A percentile compares a stretch with the other conserved stretches of the same genome.
Evolutionary conservation across 1,140 invertebrate species (phyloP).

Genomic region (Drosophila aff.): DNA sequence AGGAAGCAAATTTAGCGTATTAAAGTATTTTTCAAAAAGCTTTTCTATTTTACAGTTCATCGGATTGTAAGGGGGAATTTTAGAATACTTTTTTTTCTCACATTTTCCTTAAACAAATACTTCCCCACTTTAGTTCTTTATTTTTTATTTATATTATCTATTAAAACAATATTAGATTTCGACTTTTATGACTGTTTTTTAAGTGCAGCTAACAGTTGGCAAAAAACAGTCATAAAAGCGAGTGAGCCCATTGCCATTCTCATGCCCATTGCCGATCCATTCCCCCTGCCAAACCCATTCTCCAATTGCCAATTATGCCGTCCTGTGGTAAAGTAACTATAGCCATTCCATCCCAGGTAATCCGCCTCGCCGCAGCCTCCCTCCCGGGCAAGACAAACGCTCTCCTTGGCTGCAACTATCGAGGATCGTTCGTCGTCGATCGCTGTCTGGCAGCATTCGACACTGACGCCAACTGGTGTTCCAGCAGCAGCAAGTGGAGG

Average conservation of each 20-base stretch:
- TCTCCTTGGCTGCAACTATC: conserved; percentile 58
- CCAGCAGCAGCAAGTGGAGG: conserved; percentile 6
- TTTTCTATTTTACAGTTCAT: no score
- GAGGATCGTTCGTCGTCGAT: conserved; percentile 69
- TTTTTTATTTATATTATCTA: background rate
- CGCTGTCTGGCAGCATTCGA: conserved; percentile 60
- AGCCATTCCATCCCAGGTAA: conserved; percentile 30
- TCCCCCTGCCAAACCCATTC: conserved; percentile 37
- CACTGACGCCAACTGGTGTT: conserved; percentile 62
- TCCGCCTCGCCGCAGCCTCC: conserved; percentile 2
- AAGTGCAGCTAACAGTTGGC: conserved; percentile 29
- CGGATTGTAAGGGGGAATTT: background rate
- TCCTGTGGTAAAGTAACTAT: conserved; percentile 20
- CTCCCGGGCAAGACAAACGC: conserved; percentile 64
- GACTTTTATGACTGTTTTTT: background rate
- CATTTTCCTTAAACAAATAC: background rate
- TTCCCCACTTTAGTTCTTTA: background rate
- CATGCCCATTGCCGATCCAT: conserved; percentile 51
- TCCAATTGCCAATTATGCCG: conserved; percentile 80
- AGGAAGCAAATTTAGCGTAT: background rate
- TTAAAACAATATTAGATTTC: background rate
- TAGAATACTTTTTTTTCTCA: background rate
- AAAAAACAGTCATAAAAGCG: conserved; percentile 70
- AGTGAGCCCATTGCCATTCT: conserved; percentile 64
- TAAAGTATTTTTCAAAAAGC: background rate